Evolutionary conservation across 2,797 vertebrate species (phyloP).

Genomic region (Schizopygopsis pylzovi): DNA sequence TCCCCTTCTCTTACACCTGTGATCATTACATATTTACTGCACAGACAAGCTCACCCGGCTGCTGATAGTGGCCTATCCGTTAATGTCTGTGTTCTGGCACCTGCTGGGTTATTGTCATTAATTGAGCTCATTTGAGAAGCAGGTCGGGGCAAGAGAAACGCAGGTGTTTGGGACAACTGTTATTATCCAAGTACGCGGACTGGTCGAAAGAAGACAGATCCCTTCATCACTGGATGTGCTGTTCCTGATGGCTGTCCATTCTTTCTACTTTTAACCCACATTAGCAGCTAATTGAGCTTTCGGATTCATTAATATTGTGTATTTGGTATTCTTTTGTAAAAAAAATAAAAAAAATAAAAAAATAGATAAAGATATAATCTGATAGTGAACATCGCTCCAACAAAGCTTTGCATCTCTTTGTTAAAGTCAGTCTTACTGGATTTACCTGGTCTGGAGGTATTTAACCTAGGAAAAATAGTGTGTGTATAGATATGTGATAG

Average conservation of each 20-base stretch:
- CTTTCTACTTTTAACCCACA: constrained; percentile 77
- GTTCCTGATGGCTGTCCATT: constrained; percentile 75
- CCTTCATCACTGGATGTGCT: constrained; percentile 69
- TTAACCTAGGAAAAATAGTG: neutral
- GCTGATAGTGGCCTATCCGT: constrained; percentile 81
- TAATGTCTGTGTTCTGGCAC: constrained; percentile 84
- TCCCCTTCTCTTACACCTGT: constrained; percentile 78
- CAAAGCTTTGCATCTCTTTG: constrained; percentile 9
- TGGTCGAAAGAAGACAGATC: constrained; percentile 73
- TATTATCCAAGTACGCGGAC: constrained; percentile 76
- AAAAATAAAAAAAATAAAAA: neutral
- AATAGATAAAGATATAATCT: neutral
- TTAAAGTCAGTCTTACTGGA: neutral
- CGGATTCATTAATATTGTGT: constrained; percentile 34
- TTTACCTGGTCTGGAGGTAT: neutral
- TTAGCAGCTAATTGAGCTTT: constrained; percentile 77
- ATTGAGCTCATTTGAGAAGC: constrained; percentile 84
- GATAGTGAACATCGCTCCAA: neutral
- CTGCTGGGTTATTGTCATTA: constrained; percentile 88
- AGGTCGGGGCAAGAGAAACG: constrained; percentile 82
- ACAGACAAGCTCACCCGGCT: constrained; percentile 67
- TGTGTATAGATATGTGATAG: neutral
- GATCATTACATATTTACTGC: constrained; percentile 87
- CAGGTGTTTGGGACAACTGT: constrained; percentile 84
- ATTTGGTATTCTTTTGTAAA: neutral